Evolutionary conservation across 1,140 invertebrate species (phyloP).

Genomic region (Ectropis grisescens): DNA sequence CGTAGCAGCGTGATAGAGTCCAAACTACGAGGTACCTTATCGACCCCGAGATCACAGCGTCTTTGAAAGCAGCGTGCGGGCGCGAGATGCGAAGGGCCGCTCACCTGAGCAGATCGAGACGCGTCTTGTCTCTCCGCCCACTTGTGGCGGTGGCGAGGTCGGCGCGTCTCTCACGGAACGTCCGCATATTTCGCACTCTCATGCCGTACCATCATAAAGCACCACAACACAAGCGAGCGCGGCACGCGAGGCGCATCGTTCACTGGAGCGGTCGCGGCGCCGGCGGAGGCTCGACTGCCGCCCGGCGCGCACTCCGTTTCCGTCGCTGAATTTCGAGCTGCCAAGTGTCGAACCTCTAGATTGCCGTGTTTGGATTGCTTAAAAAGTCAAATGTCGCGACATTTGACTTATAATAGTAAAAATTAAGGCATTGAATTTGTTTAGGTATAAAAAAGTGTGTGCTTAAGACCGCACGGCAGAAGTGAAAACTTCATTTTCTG

Average conservation of each 20-base stretch:
- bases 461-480: too few relatives aligned
- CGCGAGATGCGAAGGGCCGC: constrained; percentile 48
- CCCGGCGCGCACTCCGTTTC: constrained; percentile 21
- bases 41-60: constrained; percentile 53
- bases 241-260: constrained; percentile 60
- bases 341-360: too few relatives aligned
- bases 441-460: too few relatives aligned
- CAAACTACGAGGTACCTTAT: constrained; percentile 22
- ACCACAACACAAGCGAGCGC: constrained; percentile 64
- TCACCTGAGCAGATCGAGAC: constrained; percentile 54
- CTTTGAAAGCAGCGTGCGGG: constrained; percentile 29
- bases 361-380: too few relatives aligned
- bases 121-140: constrained; percentile 53
- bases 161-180: constrained; percentile 51
- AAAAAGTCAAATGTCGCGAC: too few relatives aligned
- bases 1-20: constrained; percentile 4
- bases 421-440: too few relatives aligned
- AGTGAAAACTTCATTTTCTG: too few relatives aligned
- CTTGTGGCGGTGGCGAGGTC: constrained; percentile 48
- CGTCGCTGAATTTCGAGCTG: too few relatives aligned
- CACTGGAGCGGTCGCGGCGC: constrained; percentile 48
- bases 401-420: too few relatives aligned
- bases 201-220: constrained; percentile 65
- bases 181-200: constrained; percentile 62
- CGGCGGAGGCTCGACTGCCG: constrained; percentile 35